Percentiles rank a stretch among this genome's conserved stretches.
phyloP scores from a whole-genome alignment of 2,113 vertebrate species.

The Neofelis nebulosa region DNA sequence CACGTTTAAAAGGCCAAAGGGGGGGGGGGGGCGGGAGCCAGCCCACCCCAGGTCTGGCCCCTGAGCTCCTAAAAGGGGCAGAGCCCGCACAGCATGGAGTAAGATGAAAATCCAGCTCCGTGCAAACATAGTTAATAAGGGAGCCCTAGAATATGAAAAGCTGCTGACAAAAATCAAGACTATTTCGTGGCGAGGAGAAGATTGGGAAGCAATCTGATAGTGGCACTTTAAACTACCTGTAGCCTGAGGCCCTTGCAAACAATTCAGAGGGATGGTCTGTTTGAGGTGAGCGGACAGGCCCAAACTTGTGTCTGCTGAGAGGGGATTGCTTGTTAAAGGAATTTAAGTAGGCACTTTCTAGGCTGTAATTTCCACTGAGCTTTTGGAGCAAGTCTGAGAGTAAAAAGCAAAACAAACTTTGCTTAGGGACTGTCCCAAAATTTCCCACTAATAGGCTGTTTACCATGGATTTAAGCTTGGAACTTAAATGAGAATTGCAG shows the following conservation, averaged over 20 bases:
- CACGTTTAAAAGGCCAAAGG: conserved; percentile 45
- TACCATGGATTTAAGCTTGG: conserved; percentile 22
- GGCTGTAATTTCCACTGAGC: conserved; percentile 72
- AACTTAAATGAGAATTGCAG: not conserved
- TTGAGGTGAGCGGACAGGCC: conserved; percentile 70
- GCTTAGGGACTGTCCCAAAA: conserved; percentile 63
- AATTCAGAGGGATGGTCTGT: conserved; percentile 71
- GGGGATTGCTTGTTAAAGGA: conserved; percentile 63
- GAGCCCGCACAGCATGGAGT: not conserved
- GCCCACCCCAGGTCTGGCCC: not conserved
- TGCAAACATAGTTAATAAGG: conserved; percentile 58
- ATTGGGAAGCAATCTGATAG: conserved; percentile 73
- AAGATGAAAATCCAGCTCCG: not conserved
- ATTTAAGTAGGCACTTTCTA: conserved; percentile 70
- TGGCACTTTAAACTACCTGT: conserved; percentile 70
- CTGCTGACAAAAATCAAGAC: conserved; percentile 71
- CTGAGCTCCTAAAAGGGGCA: not conserved
- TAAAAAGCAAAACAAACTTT: conserved; percentile 73
- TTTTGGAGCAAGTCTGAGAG: conserved; percentile 55
- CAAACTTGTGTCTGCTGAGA: conserved; percentile 61
- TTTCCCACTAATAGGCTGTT: conserved; percentile 17
- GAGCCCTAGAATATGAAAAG: conserved; percentile 24
- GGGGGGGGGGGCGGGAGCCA: not conserved
- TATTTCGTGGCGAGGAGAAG: conserved; percentile 71
- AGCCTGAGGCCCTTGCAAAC: conserved; percentile 69